Evolutionary conservation across 1,140 invertebrate species (phyloP), one percentile per base, ranked within the genome.

Genomic region (Ips typographus): DNA sequence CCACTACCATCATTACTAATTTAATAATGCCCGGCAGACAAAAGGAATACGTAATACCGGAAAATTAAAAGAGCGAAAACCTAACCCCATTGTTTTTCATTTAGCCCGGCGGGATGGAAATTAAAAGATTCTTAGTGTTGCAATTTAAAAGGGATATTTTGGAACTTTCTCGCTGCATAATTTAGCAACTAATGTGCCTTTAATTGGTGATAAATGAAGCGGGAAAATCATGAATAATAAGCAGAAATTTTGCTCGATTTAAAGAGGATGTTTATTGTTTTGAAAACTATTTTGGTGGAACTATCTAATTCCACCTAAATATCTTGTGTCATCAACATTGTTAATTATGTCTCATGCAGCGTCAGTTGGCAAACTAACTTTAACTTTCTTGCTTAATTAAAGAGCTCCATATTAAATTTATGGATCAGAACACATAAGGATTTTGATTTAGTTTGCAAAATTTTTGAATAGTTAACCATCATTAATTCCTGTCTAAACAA

Each of bases 71-170:
- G 42, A 61, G 22, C 43, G 42, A 43, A 44, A 61, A 61, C 40
- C 59, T 61, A 22, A 38, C 6, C 39, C 51, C 52, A 59, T 67
- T 67, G 56, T 58, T 67, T 59, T 49, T 59, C 55, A 53, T 67
- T 67, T 59, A 65, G 51, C 43, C 62, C 2, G 38, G 37, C n/a
- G 51, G 3, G 38, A 37, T 41, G 51, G 62, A 65, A 65, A 65
- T 65, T 65, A 65, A 65, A 65, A 37, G 51, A 43, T 65, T 65
- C 62, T 65, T 65, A 56, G 62, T 60, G 44, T 49, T 67, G 55
- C 65, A 67, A 59, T 51, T 67, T 67, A 59, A 22, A 65, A 52
- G 59, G 57, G 65, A 60, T 60, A 67, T 67, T 67, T 49, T 22
- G 44, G 49, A 41, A 55, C 36, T 57, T 59, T 59, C 42, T 52